phyloP scores from a whole-genome alignment of 2,797 vertebrate genomes.

The Podarcis lilfordi region DNA sequence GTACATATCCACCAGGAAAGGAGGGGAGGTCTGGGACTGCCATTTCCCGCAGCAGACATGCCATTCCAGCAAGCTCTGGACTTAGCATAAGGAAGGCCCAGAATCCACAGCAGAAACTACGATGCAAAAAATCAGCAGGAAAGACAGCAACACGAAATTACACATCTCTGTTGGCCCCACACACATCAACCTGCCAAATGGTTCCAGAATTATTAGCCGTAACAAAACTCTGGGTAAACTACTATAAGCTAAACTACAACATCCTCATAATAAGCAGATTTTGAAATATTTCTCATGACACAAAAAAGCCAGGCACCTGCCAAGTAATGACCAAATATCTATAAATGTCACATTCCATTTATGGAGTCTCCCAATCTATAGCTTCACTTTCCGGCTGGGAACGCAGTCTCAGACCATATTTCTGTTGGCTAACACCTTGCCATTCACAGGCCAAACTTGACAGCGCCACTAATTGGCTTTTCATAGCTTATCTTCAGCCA shows the following conservation, averaged over 20 bases:
- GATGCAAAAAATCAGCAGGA: not conserved
- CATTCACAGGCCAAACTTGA: not conserved
- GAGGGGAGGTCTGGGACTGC: no score
- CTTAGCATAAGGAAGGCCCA: not conserved
- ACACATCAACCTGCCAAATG: accelerated
- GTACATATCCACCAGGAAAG: not conserved
- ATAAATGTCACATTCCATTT: slow-evolving; percentile 28
- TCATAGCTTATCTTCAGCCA: not conserved
- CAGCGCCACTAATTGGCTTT: not conserved
- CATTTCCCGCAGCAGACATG: not conserved
- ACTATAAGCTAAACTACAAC: not conserved
- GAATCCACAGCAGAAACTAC: not conserved
- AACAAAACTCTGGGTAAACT: not conserved
- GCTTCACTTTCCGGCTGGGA: not conserved
- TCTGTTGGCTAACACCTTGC: no score
- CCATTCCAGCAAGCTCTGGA: not conserved
- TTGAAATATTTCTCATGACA: slow-evolving; percentile 15
- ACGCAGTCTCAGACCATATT: not conserved
- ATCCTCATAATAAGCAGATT: not conserved
- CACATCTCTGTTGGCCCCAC: not conserved
- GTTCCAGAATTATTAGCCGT: not conserved
- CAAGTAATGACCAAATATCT: slow-evolving; percentile 32
- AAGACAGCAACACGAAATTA: not conserved
- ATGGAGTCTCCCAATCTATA: slow-evolving; percentile 28
- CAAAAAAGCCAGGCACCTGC: not conserved